Evolutionary conservation across 2,888 invertebrate genomes (phyloP).

Genomic region (Lysandra bellargus): DNA sequence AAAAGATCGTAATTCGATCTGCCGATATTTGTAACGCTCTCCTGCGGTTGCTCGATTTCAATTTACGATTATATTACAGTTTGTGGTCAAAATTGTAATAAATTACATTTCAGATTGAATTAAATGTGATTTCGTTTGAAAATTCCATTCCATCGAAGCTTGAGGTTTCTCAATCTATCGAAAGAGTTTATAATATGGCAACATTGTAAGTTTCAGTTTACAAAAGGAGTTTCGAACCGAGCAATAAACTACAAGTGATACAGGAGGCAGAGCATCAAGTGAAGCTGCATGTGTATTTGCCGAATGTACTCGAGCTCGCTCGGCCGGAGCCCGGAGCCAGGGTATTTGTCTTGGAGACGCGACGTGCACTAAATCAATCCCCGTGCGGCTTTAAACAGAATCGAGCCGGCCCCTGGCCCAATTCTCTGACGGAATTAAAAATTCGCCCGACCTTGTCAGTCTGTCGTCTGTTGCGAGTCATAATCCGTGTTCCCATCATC

Average conservation of each 20-base stretch:
- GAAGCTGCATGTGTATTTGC: background rate
- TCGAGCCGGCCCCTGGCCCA: slow-evolving; percentile 4
- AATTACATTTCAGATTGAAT: background rate
- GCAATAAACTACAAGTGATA: background rate
- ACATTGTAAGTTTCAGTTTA: background rate
- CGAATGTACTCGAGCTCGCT: background rate
- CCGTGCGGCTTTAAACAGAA: slow-evolving; percentile 21
- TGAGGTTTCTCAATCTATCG: background rate
- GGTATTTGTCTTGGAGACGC: slow-evolving; percentile 20
- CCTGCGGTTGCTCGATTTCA: background rate
- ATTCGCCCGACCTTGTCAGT: background rate
- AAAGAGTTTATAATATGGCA: background rate
- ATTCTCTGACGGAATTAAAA: slow-evolving; percentile 28
- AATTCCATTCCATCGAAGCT: background rate
- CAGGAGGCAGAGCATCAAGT: background rate
- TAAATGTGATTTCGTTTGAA: background rate
- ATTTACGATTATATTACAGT: slow-evolving; percentile 1
- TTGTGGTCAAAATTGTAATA: background rate
- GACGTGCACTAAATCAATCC: slow-evolving; percentile 29
- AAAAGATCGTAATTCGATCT: slow-evolving; percentile 20
- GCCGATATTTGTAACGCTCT: background rate
- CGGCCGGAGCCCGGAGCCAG: background rate
- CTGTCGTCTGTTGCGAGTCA: background rate
- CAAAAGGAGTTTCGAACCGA: background rate
- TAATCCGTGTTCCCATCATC: background rate